Percentiles rank a stretch among this genome's conserved stretches.
These are phyloP conservation scores for Carabus problematicus DNA, from an alignment of 2,888 invertebrate species.

Conservation along the genomic window DNA sequence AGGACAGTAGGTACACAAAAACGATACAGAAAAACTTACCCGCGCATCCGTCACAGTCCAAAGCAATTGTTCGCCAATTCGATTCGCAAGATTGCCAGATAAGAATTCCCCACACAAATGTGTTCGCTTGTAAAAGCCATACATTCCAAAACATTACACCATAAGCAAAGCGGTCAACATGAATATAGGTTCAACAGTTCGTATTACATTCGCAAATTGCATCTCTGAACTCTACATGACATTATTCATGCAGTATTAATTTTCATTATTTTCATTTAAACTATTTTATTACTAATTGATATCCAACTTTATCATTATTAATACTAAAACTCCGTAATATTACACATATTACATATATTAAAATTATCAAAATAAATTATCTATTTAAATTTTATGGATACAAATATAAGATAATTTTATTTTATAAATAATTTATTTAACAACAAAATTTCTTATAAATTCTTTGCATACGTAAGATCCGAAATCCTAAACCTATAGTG, in stretches of 20 bases:
- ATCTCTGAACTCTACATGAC: neutral
- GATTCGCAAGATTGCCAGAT: slow-evolving; percentile 44
- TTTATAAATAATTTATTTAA: too few species aligned
- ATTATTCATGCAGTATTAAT: neutral
- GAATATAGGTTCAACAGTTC: neutral
- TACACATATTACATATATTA: too few species aligned
- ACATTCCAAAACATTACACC: slow-evolving; percentile 40
- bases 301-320: neutral
- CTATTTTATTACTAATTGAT: neutral
- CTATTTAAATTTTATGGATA: neutral
- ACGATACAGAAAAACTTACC: slow-evolving; percentile 3
- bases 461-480: neutral
- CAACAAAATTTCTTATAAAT: neutral
- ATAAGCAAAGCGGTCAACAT: neutral
- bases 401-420: neutral
- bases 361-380: too few species aligned
- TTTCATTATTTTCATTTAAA: neutral
- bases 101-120: slow-evolving; percentile 37
- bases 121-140: slow-evolving; percentile 32
- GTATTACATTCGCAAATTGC: slow-evolving; percentile 8
- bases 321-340: too few species aligned
- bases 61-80: slow-evolving; percentile 39
- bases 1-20: neutral
- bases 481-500: slow-evolving; percentile 4
- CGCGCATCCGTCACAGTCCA: slow-evolving; percentile 11